A percentile compares a stretch with the other conserved stretches of the same genome.
Conservation (phyloP, 2,113 vertebrate species). For the Smithornis capensis region DNA sequence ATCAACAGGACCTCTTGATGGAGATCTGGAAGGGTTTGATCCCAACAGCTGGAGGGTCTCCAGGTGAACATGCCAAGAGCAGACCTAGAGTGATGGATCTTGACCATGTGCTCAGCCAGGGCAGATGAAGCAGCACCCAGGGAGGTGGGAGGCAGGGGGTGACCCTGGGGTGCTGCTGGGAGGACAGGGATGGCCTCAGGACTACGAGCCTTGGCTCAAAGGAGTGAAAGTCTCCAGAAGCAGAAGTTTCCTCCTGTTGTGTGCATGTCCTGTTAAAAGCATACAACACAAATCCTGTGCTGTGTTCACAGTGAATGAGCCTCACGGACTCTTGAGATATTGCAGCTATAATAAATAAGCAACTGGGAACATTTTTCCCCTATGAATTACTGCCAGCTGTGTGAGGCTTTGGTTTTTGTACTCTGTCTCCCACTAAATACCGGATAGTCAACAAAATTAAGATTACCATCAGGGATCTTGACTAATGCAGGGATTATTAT, state of each 20-base stretch:
- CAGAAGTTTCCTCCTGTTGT: not conserved
- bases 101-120: not conserved
- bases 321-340: not conserved
- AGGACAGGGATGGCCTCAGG: not conserved
- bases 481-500: not conserved
- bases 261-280: not conserved
- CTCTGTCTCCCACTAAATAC: conserved; percentile 26
- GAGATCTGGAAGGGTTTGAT: not conserved
- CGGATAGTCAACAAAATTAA: conserved; percentile 33
- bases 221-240: not conserved
- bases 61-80: not conserved
- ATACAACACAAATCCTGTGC: not conserved
- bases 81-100: not conserved
- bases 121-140: fast-evolving
- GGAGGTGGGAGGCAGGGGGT: not conserved
- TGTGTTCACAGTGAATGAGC: fast-evolving
- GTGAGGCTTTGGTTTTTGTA: not conserved
- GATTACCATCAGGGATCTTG: conserved; percentile 29
- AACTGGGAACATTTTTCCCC: not conserved
- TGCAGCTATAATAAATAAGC: not conserved
- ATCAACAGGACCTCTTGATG: not conserved
- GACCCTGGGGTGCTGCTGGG: not conserved
- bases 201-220: not conserved
- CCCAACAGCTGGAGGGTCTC: fast-evolving
- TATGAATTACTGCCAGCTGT: conserved; percentile 11